These are phyloP conservation scores for Gallinago jamesoni DNA, from an alignment of 2,113 vertebrate species.

Conservation along the genomic window DNA sequence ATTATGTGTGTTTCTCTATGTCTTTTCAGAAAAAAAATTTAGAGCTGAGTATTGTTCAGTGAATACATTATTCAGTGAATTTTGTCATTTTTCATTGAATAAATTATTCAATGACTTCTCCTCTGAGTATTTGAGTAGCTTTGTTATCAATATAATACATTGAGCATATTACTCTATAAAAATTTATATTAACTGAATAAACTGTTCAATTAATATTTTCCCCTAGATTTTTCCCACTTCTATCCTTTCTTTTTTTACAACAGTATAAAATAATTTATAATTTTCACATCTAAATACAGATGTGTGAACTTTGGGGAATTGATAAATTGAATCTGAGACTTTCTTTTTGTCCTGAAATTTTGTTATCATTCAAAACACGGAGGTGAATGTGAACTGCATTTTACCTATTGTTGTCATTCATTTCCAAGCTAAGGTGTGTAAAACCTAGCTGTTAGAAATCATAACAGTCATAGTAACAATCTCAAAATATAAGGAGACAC, in stretches of 20 bases:
- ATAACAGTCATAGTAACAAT: neutral
- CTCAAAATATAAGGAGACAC: neutral
- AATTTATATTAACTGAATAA: neutral
- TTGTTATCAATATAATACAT: neutral
- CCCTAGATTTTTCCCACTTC: neutral
- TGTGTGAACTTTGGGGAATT: neutral
- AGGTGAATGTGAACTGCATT: neutral
- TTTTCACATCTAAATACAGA: neutral
- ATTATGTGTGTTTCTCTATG: neutral
- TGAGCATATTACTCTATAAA: neutral
- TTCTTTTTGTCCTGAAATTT: neutral
- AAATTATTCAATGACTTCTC: constrained; percentile 26
- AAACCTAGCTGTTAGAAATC: neutral
- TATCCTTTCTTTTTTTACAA: neutral
- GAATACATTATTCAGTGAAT: constrained; percentile 27
- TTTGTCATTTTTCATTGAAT: constrained; percentile 32
- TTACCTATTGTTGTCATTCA: neutral
- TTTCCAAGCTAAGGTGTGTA: neutral
- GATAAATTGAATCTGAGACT: neutral
- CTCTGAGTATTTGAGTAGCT: neutral
- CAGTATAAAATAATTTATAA: neutral
- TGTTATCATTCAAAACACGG: neutral
- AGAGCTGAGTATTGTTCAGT: neutral
- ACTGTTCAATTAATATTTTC: neutral
- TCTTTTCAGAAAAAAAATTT: neutral